Evolutionary conservation across 2,888 invertebrate genomes (phyloP).

Genomic region (Neocrepidodera transversa): DNA sequence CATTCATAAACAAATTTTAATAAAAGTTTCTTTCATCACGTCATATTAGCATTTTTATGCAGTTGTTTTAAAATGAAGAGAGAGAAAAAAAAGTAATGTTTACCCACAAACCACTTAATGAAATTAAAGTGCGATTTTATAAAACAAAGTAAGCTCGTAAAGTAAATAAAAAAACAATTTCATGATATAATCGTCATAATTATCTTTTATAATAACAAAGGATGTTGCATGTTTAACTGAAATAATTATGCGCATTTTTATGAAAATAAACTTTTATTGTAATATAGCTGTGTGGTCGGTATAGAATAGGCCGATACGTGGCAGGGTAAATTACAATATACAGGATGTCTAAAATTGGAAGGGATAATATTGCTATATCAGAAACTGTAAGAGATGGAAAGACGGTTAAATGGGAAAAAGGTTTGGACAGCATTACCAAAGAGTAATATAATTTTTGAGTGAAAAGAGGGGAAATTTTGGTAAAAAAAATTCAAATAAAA

Average conservation of each 20-base stretch:
- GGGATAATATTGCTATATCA: no score
- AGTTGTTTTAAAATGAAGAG: slow-evolving; percentile 1
- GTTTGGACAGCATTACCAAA: no score
- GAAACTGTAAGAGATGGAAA: no score
- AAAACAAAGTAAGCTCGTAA: slow-evolving; percentile 20
- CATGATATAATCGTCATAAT: slow-evolving; percentile 24
- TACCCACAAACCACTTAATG: slow-evolving; percentile 25
- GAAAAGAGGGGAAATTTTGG: no score
- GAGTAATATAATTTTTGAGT: no score
- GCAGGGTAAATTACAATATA: no score
- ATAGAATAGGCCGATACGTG: slow-evolving; percentile 21
- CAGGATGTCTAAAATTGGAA: no score
- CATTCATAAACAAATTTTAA: neutral
- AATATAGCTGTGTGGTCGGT: neutral
- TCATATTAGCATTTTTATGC: slow-evolving; percentile 14
- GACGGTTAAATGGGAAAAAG: no score
- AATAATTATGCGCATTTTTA: slow-evolving; percentile 44
- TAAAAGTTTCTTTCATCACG: slow-evolving; percentile 21
- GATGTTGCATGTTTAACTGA: slow-evolving; percentile 47
- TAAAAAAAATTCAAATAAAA: no score
- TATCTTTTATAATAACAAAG: slow-evolving; percentile 22
- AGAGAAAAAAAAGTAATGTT: slow-evolving; percentile 3
- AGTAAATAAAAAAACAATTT: slow-evolving; percentile 20
- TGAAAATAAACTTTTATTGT: slow-evolving; percentile 48
- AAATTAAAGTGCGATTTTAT: slow-evolving; percentile 27